These are phyloP conservation scores for Megalurothrips usitatus DNA, from an alignment of 2,888 invertebrate genomes.

Conservation along the genomic window DNA sequence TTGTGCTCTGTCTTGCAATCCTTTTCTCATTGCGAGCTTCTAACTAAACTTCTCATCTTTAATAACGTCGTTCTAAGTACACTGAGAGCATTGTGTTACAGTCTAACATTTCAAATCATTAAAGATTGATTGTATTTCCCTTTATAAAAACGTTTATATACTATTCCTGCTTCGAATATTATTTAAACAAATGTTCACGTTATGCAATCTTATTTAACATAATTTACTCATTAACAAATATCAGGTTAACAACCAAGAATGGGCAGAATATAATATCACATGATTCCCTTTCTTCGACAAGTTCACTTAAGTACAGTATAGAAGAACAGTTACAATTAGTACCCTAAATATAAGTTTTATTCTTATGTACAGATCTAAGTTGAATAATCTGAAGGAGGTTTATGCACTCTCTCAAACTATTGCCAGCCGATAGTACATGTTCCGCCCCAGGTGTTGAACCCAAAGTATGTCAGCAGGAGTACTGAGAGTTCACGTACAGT, in stretches of 20 bases:
- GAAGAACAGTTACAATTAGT: constrained; percentile 8
- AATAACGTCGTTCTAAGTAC: neutral
- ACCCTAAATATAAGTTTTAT: constrained; percentile 1
- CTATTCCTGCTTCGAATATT: neutral
- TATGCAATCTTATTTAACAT: constrained; percentile 1
- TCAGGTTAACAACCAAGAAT: constrained; percentile 38
- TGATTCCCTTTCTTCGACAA: constrained; percentile 34
- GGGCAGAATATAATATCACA: constrained; percentile 38
- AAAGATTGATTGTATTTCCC: neutral
- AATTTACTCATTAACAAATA: constrained; percentile 34
- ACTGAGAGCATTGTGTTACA: neutral
- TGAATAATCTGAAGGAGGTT: neutral
- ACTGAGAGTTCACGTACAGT: neutral
- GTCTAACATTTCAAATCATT: constrained; percentile 14
- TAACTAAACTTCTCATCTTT: neutral
- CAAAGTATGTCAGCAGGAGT: neutral
- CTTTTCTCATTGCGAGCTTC: neutral
- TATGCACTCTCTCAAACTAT: neutral
- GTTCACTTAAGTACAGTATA: constrained; percentile 34
- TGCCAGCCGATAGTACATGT: neutral
- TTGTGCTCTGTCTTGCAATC: neutral
- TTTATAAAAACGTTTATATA: neutral
- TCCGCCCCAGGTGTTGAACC: neutral
- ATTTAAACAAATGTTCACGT: neutral
- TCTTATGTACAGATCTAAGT: neutral